Conservation (phyloP, 1,140 invertebrate species). For the Nasonia longicornis region DNA sequence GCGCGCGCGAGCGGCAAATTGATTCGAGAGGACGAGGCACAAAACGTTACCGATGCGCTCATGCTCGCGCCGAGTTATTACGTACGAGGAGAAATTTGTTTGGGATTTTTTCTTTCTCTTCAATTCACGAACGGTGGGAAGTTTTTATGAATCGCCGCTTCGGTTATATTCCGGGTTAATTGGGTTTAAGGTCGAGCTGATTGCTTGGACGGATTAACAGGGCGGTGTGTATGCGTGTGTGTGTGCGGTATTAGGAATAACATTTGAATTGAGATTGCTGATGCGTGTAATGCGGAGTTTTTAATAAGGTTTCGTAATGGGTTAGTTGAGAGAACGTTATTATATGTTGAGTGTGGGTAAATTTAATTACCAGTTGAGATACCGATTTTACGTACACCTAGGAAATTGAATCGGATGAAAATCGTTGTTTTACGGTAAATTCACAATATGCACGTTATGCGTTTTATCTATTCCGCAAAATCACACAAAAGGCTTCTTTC, state of each 20-base stretch:
- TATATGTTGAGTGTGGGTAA: not conserved
- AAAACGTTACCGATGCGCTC: slow-evolving; percentile 12
- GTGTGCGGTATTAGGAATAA: not conserved
- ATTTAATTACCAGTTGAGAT: not conserved
- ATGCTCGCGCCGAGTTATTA: slow-evolving; percentile 7
- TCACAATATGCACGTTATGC: no score
- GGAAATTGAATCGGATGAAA: not conserved
- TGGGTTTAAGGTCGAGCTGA: not conserved
- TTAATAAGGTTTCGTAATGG: not conserved
- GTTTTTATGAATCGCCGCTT: not conserved
- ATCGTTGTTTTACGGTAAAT: not conserved
- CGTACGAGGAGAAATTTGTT: slow-evolving; percentile 12
- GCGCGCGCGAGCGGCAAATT: slow-evolving; percentile 18
- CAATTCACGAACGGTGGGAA: not conserved
- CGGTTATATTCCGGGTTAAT: slow-evolving; percentile 12
- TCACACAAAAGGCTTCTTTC: no score
- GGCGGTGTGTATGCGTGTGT: no score
- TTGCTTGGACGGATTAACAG: not conserved
- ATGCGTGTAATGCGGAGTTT: not conserved
- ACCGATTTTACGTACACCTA: not conserved
- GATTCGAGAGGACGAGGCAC: slow-evolving; percentile 17
- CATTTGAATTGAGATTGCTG: not conserved
- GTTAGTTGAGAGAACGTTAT: not conserved
- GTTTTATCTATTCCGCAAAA: no score
- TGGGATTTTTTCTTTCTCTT: not conserved